Base-by-base conservation (phyloP, 2,888 invertebrate genomes). In the Rhagonycha lutea region DNA sequence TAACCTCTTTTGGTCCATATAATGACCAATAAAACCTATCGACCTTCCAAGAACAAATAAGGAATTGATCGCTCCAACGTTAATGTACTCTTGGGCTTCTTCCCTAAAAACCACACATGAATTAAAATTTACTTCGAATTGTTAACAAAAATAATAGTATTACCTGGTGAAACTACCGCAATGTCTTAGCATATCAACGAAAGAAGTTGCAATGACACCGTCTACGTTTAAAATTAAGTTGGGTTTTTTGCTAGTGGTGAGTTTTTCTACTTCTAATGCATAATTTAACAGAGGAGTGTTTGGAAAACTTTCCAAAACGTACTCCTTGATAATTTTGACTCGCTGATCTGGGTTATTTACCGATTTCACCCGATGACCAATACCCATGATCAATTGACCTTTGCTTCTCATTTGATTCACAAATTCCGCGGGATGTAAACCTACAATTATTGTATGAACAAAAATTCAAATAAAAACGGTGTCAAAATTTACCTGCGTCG, bases 171-270 rank as follows among this genome's bases (percentile, higher is more conserved):
- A 99, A 79, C 96, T 95, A 76, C 98, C 98, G 85, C 96, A 96
- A 86, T 98, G 94, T 60, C 98, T 91, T 81, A 99, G 91, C 90
- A 99, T 92, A 87, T 99, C 99, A 24, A 99, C 99, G 89, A 99
- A 98, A 14, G 97, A 94, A 62, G 97, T 97, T 0, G 98, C 99
- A 83, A 99, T 98, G 80, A 98, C 95, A 74, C 99, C 99, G 89
- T 99, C 99, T 18, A 99, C 99, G 89, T 99, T 99, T 78, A 99
- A 91, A 86, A 99, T 99, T 74, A 99, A 92, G 90, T 99, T 99
- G n/a, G 99, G 99, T 89, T 99, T 99, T 92, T 99, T 99, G 83
- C 98, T 95, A 3, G 98, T 99, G 18, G 99, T 99, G 85, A 99
- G 97, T 86, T 98, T 98, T 85, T 99, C 99, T 47, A 99, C 99